Base-by-base conservation (phyloP, 2,113 vertebrate species). In the Malurus elegans region DNA sequence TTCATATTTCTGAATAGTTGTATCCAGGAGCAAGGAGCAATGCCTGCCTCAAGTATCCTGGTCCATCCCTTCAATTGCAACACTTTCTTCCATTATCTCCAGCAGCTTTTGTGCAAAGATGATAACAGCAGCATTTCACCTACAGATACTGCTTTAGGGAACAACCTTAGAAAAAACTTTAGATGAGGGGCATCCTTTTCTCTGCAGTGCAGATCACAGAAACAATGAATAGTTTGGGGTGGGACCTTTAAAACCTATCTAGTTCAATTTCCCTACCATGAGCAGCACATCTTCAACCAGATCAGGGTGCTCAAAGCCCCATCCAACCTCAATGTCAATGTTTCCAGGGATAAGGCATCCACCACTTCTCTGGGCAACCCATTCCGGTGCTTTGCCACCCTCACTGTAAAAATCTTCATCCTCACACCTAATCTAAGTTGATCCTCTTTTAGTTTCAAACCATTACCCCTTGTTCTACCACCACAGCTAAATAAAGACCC, bases 311-410 rank as follows among this genome's bases (percentile, higher is more conserved):
- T 61, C 29, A 67, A 82, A 82, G 6, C 11, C 19, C 20, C 38
- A 18, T 8, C 24, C n/a, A 69, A 47, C 6, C 16, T 44, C 45
- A 34, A 14, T 20, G 29, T 34, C 45, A 53, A 67, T 29, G 24
- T 34, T 74, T 60, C 38, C 78, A 74, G 40, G 61, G 45, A 47
- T 6, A 29, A 40, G 20, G 20, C 6, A 40, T 15, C 40, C 40
- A 61, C 53, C 19, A 47, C n/a, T 12, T 61, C 40, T 34, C 40
- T 54, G n/a, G 47, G 29, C 4, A 16, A 54, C 17, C 2, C 0
- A 0, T 67, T n/a, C 40, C 29, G 23, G 40, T 31, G 45, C 25
- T 81, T 53, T 60, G 20, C 0, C 0, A 34, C 17, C n/a, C 19
- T 53, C 19, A 18, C 8, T 60, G 36, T n/a, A 54, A 67, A 53